Evolutionary conservation across 2,888 invertebrate genomes (phyloP).

Genomic region (Orchesellides sinensis): DNA sequence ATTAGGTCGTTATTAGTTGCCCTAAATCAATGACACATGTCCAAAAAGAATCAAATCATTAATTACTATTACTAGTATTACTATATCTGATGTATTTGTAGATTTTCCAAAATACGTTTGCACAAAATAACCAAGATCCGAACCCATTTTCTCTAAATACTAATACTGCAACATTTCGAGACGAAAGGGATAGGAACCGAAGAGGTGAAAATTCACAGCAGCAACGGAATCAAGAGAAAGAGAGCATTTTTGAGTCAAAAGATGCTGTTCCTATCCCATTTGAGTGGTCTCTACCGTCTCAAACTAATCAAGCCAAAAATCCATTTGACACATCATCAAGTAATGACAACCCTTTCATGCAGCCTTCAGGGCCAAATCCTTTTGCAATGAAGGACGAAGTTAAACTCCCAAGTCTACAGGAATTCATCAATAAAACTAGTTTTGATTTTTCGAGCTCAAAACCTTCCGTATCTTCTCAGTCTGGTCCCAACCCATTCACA

Average conservation of each 20-base stretch:
- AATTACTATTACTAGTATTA: too few relatives aligned
- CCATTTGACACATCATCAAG: slow-evolving; percentile 59
- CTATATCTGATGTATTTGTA: too few relatives aligned
- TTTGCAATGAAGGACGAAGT: slow-evolving; percentile 48
- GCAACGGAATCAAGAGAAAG: neutral
- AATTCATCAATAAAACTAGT: slow-evolving; percentile 35
- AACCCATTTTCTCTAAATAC: slow-evolving; percentile 65
- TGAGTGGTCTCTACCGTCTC: slow-evolving; percentile 42
- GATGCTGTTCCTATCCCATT: slow-evolving; percentile 10
- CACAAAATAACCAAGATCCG: slow-evolving; percentile 7
- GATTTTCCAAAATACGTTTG: slow-evolving; percentile 39
- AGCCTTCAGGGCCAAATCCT: slow-evolving; percentile 44
- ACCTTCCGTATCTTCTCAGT: neutral
- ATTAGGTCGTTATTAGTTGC: too few relatives aligned
- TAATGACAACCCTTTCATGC: slow-evolving; percentile 41
- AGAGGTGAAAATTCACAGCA: neutral
- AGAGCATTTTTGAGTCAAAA: neutral
- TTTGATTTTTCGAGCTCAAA: slow-evolving; percentile 9
- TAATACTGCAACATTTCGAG: too few relatives aligned
- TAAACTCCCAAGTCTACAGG: slow-evolving; percentile 29
- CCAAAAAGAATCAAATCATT: too few relatives aligned
- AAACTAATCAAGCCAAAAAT: slow-evolving; percentile 44
- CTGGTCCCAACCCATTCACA: slow-evolving; percentile 17
- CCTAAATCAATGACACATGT: too few relatives aligned
- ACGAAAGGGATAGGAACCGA: neutral